phyloP scores from a whole-genome alignment of 2,113 vertebrate species.

The Tympanuchus pallidicinctus region DNA sequence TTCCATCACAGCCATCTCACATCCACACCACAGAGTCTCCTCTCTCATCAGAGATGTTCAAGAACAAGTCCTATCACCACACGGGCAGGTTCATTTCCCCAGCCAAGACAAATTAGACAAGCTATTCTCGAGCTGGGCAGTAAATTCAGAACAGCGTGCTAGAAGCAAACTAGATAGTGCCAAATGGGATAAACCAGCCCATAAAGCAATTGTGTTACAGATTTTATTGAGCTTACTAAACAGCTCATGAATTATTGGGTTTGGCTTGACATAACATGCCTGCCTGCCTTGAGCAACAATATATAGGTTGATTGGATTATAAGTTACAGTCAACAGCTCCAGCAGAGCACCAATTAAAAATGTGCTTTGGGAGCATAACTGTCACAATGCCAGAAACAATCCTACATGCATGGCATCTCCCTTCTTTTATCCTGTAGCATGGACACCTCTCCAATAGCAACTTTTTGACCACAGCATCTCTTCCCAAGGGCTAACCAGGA shows the following conservation, averaged over 20 bases:
- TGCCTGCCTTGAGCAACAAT: not conserved
- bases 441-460: not conserved
- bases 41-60: not conserved
- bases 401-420: not conserved
- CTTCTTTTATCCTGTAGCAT: not conserved
- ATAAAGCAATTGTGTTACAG: not conserved
- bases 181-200: not conserved
- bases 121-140: not conserved
- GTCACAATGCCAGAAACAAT: not conserved
- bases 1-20: not conserved
- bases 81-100: not conserved
- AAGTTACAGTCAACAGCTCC: not conserved
- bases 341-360: constrained; percentile 1
- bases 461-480: not conserved
- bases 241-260: not conserved
- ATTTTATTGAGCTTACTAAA: not conserved
- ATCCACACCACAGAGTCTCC: not conserved
- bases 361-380: not conserved
- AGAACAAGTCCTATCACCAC: not conserved
- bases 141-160: not conserved
- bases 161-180: not conserved
- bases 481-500: not conserved
- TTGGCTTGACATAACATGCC: not conserved
- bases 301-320: not conserved
- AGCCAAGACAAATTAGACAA: not conserved